Percentiles rank a stretch among this genome's conserved stretches.
phyloP scores from a whole-genome alignment of 2,888 invertebrate genomes.

The Tupiocoris notatus region DNA sequence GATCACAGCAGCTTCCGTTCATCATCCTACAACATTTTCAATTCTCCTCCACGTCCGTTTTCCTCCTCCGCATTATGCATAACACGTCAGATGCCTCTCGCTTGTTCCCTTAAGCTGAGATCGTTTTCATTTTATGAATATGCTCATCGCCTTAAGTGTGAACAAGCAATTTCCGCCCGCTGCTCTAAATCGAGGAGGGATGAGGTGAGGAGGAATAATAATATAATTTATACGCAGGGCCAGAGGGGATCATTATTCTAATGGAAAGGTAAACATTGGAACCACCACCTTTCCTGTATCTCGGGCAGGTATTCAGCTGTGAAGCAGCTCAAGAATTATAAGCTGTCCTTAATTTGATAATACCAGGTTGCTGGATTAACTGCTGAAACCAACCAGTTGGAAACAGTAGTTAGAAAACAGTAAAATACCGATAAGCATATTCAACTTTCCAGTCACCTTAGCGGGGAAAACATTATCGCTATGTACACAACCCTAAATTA shows the following conservation, averaged over 20 bases:
- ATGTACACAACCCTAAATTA: too few relatives aligned
- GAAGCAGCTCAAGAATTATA: neutral
- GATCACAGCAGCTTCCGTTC: too few relatives aligned
- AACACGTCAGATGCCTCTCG: neutral
- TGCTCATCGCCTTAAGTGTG: conserved; percentile 18
- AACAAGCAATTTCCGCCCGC: conserved; percentile 9
- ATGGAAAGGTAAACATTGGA: neutral
- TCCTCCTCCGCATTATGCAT: neutral
- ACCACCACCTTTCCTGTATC: neutral
- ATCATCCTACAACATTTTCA: too few relatives aligned
- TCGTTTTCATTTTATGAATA: conserved; percentile 25
- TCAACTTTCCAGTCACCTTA: too few relatives aligned
- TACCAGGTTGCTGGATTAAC: too few relatives aligned
- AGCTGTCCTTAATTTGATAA: neutral
- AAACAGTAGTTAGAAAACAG: too few relatives aligned
- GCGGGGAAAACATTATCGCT: too few relatives aligned
- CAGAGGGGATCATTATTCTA: neutral
- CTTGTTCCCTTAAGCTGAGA: conserved; percentile 5
- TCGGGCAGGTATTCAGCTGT: too few relatives aligned
- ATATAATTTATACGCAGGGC: neutral
- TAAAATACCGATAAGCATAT: too few relatives aligned
- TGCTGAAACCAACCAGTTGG: too few relatives aligned
- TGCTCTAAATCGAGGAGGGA: neutral
- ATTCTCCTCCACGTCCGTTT: neutral
- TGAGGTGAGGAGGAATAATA: neutral